Base-by-base conservation (phyloP, 2,113 vertebrate species). In the Formicarius rufipectus region DNA sequence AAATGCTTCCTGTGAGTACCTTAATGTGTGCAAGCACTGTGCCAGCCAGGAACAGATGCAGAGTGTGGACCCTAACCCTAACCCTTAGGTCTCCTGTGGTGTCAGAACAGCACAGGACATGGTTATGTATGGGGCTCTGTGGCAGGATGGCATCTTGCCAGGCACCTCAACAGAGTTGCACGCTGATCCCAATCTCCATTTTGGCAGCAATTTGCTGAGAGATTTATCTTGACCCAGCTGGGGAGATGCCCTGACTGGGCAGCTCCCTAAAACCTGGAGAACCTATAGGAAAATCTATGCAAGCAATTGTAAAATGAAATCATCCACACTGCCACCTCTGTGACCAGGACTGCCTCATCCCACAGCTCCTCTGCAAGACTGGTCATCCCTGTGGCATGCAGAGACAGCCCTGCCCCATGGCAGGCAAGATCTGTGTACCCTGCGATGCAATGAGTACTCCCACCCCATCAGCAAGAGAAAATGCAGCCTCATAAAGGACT, bases 11-110 rank as follows among this genome's bases (percentile, higher is more conserved):
- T 0, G 0, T 78, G 80, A 50, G 28, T n/a, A 78, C 19, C 31
- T 11, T 71, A n/a, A 53, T 0, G 2, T 4, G 7, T 21, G 22
- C 1, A 2, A 79, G 40, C 18, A 12, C 53, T 30, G 60, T 71
- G 62, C 40, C 45, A 94, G 50, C 12, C 60, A 84, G n/a, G 52
- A 72, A 56, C 9, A 84, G 81, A 82, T 72, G 58, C 45, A 58
- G 71, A 79, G 16, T 3, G 24, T 40, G 37, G 40, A 73, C 31
- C 37, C 19, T 45, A 45, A 47, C 45, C 45, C 45, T 47, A 47
- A 47, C 20, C 10, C 20, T 59, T n/a, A 9, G 0, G 4, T 53
- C 5, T 66, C 63, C 40, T 45, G 19, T 35, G 45, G 31, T 44
- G 17, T 18, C 5, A 13, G 42, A 47, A 87, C 33, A 78, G 60